phyloP scores from a whole-genome alignment of 2,113 vertebrate species.

The Pluvianellus socialis region DNA sequence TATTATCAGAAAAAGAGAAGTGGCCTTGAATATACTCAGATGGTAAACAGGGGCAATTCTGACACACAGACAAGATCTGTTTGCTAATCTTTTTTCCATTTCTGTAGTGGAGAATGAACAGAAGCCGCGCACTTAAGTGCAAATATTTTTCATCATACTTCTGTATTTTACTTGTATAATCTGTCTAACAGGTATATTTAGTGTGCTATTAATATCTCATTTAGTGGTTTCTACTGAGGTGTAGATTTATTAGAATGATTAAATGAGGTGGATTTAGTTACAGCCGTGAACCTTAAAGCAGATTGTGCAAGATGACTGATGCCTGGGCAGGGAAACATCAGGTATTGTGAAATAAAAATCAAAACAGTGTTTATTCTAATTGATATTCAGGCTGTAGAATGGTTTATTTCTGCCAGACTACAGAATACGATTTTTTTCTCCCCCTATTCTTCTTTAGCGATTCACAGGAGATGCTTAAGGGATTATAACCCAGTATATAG shows the following conservation, averaged over 20 bases:
- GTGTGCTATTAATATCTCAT: slow-evolving; percentile 6
- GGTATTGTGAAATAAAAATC: not conserved
- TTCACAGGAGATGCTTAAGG: not conserved
- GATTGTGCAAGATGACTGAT: not conserved
- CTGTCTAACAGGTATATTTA: slow-evolving; percentile 6
- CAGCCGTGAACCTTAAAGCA: not conserved
- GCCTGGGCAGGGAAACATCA: not conserved
- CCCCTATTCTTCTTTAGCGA: not conserved
- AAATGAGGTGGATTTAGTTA: slow-evolving; percentile 23
- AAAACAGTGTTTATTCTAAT: not conserved
- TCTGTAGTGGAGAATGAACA: not conserved
- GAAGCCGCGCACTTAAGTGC: not conserved
- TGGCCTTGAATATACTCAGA: not conserved
- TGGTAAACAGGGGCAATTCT: not conserved
- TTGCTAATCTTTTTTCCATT: not conserved
- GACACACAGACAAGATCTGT: not conserved
- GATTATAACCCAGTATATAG: not conserved
- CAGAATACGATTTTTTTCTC: not conserved
- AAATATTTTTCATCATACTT: not conserved
- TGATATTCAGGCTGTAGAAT: not conserved
- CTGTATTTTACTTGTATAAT: not conserved
- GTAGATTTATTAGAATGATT: slow-evolving; percentile 12
- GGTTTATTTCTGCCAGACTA: not conserved
- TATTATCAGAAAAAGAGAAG: not conserved
- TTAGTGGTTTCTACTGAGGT: not conserved